Base-by-base conservation (phyloP, 1,140 invertebrate genomes). In the Nylanderia fulva region DNA sequence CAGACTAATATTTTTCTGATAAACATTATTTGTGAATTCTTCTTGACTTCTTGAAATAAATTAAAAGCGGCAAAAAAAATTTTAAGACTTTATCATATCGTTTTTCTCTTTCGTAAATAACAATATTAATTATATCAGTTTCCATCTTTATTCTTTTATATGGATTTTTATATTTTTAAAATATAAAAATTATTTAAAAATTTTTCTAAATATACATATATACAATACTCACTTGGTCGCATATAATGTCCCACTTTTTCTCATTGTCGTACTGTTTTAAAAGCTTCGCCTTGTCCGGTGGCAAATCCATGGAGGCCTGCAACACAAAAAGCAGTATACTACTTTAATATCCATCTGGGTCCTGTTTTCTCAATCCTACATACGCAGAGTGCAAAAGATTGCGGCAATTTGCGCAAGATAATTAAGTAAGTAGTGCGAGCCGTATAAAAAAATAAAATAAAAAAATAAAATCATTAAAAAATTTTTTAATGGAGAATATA, bases 241-340 rank as follows among this genome's bases (percentile, higher is more conserved):
- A 99, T 95, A 99, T 99, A 93, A 99, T 98, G 94, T 99, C 99
- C 99, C 99, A 99, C 95, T 99, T 99, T 93, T 99, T 99, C 92
- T 99, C 98, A 93, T 98, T 97, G 95, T 99, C 98, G 93, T 99
- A 99, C 93, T 98, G 98, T 91, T 98, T 98, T 63, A 99, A 95
- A 9, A 99, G 96, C 95, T 99, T 99, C 84, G 99, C 98, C 95
- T 99, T 99, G 95, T 99, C 99, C 21, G 99, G 98, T 15, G 99
- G 99, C 87, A 99, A 95, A 95, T 99, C 99, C 99, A 99, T 99
- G 33, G 98, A 98, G 63, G 98, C 98, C 98, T 99, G 95, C 71
- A 92, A 80, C 91, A 86, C 33, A 88, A 82, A 74, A 90, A 87
- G 63, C 29, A 11, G n/a, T 1, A 42, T 69, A 54, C 42, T 21